Evolutionary conservation across 2,797 vertebrate genomes (phyloP).

Genomic region (Anableps anableps): DNA sequence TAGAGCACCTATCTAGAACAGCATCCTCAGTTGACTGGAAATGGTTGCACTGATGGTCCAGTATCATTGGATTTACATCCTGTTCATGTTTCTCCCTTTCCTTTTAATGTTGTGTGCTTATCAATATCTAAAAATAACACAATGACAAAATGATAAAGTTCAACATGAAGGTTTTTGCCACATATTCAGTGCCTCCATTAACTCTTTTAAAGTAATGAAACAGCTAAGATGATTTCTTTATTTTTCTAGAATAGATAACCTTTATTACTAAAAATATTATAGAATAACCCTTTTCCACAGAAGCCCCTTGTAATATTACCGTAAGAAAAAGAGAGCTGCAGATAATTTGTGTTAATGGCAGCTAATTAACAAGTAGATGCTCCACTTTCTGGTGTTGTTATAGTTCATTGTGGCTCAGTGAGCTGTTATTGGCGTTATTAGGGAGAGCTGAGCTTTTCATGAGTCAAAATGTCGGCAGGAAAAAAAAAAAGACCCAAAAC

Average conservation of each 20-base stretch:
- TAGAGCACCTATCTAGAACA: too few relatives aligned
- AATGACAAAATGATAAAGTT: not conserved
- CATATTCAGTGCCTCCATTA: not conserved
- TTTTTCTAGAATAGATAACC: not conserved
- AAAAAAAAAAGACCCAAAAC: not conserved
- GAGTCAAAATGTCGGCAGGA: not conserved
- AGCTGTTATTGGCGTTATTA: not conserved
- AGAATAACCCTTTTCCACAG: not conserved
- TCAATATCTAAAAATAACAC: not conserved
- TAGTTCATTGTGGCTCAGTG: not conserved
- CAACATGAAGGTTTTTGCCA: not conserved
- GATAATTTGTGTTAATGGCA: slow-evolving; percentile 1
- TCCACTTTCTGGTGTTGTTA: not conserved
- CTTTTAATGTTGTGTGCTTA: not conserved
- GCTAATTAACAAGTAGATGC: not conserved
- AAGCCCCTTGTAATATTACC: not conserved
- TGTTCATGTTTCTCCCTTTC: too few relatives aligned
- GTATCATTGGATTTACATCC: too few relatives aligned
- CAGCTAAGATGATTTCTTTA: not conserved
- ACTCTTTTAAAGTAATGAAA: not conserved
- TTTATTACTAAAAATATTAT: not conserved
- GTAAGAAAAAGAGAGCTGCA: not conserved
- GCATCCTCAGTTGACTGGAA: too few relatives aligned
- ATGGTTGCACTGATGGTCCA: too few relatives aligned
- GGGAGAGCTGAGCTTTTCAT: not conserved